These are phyloP conservation scores for Arvicanthis niloticus DNA, from an alignment of 2,113 vertebrate genomes.

Conservation along the genomic window DNA sequence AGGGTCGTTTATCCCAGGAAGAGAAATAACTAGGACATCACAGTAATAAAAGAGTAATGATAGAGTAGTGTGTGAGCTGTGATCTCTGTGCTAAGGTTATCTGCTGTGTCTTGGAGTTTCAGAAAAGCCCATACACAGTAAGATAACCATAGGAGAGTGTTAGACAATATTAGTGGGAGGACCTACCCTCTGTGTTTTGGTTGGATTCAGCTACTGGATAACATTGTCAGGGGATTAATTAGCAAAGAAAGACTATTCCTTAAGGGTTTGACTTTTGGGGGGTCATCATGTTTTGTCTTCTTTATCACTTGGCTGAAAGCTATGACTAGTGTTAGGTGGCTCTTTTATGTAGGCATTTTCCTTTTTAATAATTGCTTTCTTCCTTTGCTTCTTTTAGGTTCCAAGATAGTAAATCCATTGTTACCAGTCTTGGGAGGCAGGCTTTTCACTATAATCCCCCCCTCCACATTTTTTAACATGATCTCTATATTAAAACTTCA, in stretches of 20 bases:
- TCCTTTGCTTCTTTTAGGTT: not conserved
- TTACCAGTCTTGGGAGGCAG: not conserved
- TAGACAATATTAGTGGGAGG: not conserved
- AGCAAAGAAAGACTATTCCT: not conserved
- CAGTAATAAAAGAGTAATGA: not conserved
- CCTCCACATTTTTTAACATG: not conserved
- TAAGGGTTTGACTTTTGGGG: not conserved
- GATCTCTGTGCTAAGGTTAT: not conserved
- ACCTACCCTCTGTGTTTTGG: not conserved
- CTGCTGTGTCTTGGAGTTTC: not conserved
- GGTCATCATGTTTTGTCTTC: not conserved
- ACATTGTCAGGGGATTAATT: not conserved
- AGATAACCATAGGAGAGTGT: not conserved
- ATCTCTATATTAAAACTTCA: conserved; percentile 11
- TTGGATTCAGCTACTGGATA: not conserved
- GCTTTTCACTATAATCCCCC: not conserved
- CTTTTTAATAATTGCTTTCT: not conserved
- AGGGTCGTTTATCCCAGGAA: not conserved
- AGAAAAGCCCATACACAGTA: not conserved
- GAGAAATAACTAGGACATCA: not conserved
- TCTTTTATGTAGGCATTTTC: not conserved
- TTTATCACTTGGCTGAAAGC: not conserved
- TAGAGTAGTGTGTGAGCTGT: not conserved
- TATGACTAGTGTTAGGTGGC: not conserved
- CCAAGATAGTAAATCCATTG: not conserved